Base-by-base conservation (phyloP, 1,140 invertebrate genomes). In the Centruroides vittatus region DNA sequence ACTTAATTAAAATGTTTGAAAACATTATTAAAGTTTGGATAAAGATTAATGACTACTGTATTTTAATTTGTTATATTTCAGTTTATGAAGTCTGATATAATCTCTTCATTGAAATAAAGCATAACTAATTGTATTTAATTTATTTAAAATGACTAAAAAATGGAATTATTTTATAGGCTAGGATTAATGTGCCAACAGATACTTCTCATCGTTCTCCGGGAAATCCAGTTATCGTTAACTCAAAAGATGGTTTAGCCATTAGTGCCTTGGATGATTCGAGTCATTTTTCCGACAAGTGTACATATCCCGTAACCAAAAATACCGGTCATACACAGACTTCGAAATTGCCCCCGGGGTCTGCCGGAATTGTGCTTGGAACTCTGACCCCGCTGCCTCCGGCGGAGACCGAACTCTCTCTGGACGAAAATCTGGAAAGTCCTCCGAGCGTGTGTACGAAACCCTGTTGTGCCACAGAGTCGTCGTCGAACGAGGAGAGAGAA, bases 121-220 rank as follows among this genome's bases (percentile, higher is more conserved):
- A 23, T 23, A 23, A 1, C 23, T 23, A 23, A 23, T 23, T 23
- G 23, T 23, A 23, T 23, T 23, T 23, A 23, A 23, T 23, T 23
- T 23, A 23, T 23, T 23, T 23, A 2, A 23, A 23, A 23, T 23
- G 0, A 23, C 23, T 23, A 23, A 23, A 23, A 23, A 23, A 23
- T 23, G 23, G 23, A 23, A 23, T 23, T 23, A 23, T 58, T 47
- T 56, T 61, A 41, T 23, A 65, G 63, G 63, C 63, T 41, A 61
- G 63, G 53, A 65, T 65, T 10, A 65, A 60, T 61, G 63, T 60
- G n/a, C 63, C 63, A 36, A 60, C 63, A 23, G 57, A 65, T 35
- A 52, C 61, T 4, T 57, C 60, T 48, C 63, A 57, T 49, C 58
- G 57, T 35, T 7, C 35, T 9, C 10, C 49, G 4, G 23, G 48